Conservation (phyloP, 2,113 vertebrate species). For the Dolichallabes microphthalmus region DNA sequence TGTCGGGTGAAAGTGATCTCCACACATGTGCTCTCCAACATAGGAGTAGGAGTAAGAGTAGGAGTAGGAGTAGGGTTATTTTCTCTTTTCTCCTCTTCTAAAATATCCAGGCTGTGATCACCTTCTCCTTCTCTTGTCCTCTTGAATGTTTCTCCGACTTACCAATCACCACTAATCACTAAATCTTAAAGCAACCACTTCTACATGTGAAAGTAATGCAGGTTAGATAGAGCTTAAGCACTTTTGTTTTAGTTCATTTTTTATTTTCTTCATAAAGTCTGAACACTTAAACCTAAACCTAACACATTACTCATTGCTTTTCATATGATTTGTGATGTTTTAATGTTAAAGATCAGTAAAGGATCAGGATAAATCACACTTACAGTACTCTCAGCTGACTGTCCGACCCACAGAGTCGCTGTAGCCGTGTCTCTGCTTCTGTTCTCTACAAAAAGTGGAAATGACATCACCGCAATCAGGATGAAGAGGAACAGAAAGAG, state of each 20-base stretch:
- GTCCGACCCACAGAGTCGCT: neutral
- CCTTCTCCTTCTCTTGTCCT: neutral
- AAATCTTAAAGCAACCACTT: too few relatives aligned
- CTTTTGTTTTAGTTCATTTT: neutral
- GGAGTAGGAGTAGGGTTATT: too few relatives aligned
- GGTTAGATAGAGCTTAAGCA: too few relatives aligned
- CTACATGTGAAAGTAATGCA: neutral
- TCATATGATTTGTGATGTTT: too few relatives aligned
- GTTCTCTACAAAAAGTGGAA: neutral
- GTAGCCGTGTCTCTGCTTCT: slow-evolving; percentile 21
- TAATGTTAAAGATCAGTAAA: too few relatives aligned
- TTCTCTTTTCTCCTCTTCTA: too few relatives aligned
- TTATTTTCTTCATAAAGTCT: neutral
- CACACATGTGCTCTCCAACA: too few relatives aligned
- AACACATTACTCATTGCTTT: neutral
- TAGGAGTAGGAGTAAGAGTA: too few relatives aligned
- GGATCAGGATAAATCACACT: too few relatives aligned
- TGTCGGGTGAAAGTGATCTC: neutral
- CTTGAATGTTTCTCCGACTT: neutral
- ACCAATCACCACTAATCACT: neutral
- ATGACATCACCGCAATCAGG: neutral
- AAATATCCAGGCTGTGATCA: too few relatives aligned
- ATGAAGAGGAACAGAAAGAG: neutral
- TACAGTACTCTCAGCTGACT: too few relatives aligned
- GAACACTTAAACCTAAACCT: neutral